Percentiles rank a stretch among this genome's conserved stretches.
Conservation (phyloP, 2,888 invertebrate species). For the Dysmachus trigonus region DNA sequence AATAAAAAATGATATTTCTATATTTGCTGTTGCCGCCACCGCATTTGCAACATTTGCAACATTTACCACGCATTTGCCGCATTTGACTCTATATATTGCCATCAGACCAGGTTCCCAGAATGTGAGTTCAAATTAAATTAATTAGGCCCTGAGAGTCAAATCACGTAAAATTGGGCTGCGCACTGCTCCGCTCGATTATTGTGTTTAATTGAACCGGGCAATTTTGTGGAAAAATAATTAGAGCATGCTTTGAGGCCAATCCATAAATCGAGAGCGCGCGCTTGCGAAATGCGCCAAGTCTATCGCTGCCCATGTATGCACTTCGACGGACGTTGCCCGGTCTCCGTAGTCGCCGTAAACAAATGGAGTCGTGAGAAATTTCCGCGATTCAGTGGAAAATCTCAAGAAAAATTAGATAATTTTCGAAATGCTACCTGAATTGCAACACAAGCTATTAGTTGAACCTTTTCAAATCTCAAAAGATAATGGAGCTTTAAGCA, state of each 20-base stretch:
- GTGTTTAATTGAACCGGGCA: slow-evolving; percentile 23
- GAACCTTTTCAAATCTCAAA: neutral
- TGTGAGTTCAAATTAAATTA: slow-evolving; percentile 19
- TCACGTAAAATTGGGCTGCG: slow-evolving; percentile 11
- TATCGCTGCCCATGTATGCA: neutral
- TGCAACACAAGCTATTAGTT: neutral
- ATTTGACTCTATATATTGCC: neutral
- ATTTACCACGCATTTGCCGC: neutral
- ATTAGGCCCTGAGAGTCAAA: slow-evolving; percentile 15
- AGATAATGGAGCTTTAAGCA: neutral
- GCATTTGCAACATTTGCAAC: neutral
- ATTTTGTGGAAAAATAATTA: slow-evolving; percentile 31
- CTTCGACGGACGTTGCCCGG: neutral
- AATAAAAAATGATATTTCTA: slow-evolving; percentile 28
- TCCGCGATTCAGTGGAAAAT: neutral
- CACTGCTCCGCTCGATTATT: slow-evolving; percentile 8
- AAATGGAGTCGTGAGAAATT: neutral
- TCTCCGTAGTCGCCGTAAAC: neutral
- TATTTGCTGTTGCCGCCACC: neutral
- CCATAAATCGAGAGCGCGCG: neutral
- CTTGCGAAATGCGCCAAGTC: neutral
- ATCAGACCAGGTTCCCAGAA: neutral
- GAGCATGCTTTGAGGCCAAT: slow-evolving; percentile 24
- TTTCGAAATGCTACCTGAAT: neutral
- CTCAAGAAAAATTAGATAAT: neutral